phyloP scores from a whole-genome alignment of 1,140 invertebrate species.

The Bombus balteatus region DNA sequence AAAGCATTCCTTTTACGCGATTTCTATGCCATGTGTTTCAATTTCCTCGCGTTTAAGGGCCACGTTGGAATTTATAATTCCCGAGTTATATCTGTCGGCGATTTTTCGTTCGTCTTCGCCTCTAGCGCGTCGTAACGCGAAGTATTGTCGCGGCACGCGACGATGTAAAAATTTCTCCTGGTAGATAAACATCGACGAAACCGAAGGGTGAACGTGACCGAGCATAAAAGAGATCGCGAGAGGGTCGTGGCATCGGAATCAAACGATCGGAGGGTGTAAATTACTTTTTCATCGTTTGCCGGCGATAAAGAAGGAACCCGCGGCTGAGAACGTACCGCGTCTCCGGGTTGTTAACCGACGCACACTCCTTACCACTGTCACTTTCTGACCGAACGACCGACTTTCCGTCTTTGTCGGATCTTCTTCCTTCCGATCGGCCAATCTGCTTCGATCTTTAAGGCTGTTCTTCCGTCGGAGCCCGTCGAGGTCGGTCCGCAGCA shows the following conservation, averaged over 20 bases:
- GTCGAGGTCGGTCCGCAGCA: constrained; percentile 34
- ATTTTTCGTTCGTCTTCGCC: not conserved
- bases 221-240: not conserved
- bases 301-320: constrained; percentile 10
- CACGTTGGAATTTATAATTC: not conserved
- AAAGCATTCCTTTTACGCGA: not conserved
- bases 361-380: constrained; percentile 55
- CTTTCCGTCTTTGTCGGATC: constrained; percentile 47
- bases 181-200: constrained; percentile 18
- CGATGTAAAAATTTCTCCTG: constrained; percentile 9
- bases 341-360: not conserved
- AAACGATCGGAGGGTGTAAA: constrained; percentile 5
- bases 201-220: constrained; percentile 26
- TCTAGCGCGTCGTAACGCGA: not conserved
- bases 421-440: constrained; percentile 35
- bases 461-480: constrained; percentile 37
- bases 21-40: not conserved
- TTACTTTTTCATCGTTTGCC: constrained; percentile 8
- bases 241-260: not conserved
- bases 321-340: not conserved
- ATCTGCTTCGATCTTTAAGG: constrained; percentile 48
- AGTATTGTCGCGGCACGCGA: not conserved
- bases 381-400: constrained; percentile 65
- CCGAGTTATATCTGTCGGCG: not conserved
- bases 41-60: no score